Evolutionary conservation across 2,113 vertebrate genomes (phyloP).

Genomic region (Bubo scandiacus): DNA sequence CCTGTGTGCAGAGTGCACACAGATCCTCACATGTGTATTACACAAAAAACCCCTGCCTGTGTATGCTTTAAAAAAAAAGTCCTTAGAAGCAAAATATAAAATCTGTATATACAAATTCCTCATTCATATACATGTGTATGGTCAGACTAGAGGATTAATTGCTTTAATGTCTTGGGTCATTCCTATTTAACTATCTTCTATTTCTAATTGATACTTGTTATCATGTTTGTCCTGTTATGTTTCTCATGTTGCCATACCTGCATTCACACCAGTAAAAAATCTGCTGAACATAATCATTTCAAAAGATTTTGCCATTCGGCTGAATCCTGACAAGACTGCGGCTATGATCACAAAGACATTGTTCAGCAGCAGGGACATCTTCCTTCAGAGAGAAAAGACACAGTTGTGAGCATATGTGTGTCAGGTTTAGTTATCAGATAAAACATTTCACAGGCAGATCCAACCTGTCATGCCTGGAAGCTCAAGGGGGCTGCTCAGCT

Average conservation of each 20-base stretch:
- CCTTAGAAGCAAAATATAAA: not conserved
- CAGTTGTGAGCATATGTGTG: not conserved
- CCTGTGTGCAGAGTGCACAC: not conserved
- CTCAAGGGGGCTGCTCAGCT: not conserved
- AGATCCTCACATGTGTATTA: not conserved
- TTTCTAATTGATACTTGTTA: not conserved
- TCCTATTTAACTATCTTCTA: not conserved
- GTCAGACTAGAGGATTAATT: not conserved
- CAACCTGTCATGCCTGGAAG: not conserved
- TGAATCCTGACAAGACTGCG: constrained; percentile 79
- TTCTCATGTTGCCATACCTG: constrained; percentile 67
- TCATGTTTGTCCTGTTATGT: fast-evolving
- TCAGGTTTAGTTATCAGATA: no score
- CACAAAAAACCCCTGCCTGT: not conserved
- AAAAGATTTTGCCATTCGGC: constrained; percentile 80
- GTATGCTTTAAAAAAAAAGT: not conserved
- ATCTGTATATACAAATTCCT: not conserved
- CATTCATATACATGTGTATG: not conserved
- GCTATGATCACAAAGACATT: constrained; percentile 83
- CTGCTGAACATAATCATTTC: constrained; percentile 91
- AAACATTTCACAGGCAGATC: not conserved
- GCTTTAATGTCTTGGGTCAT: not conserved
- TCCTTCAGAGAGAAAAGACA: constrained; percentile 73
- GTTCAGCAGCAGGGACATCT: constrained; percentile 88
- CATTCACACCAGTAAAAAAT: constrained; percentile 83